A percentile compares a stretch with the other conserved stretches of the same genome.
These are phyloP conservation scores for Morphnarchus princeps DNA, from an alignment of 2,113 vertebrate species.

Conservation along the genomic window DNA sequence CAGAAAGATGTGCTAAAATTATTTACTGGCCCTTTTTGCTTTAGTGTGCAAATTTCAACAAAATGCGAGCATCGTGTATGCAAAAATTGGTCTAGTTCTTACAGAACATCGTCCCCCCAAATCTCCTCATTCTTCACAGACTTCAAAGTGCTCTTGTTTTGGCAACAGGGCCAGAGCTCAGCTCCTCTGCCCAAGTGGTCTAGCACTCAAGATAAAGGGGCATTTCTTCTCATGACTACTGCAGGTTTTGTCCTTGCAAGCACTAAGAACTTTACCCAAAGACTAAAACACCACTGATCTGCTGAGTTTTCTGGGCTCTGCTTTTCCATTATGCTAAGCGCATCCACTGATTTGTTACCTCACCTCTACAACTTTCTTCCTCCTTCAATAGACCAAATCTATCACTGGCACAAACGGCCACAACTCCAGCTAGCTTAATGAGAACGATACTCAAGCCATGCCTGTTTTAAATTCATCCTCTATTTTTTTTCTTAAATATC, in stretches of 20 bases:
- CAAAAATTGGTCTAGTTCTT: not conserved
- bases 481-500: not conserved
- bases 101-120: not conserved
- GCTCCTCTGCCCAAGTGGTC: not conserved
- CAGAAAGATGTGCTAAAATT: not conserved
- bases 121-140: not conserved
- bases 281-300: not conserved
- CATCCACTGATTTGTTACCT: not conserved
- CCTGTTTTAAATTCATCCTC: not conserved
- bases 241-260: not conserved
- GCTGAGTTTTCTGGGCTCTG: not conserved
- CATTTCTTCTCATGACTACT: not conserved
- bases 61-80: not conserved
- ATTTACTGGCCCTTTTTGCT: accelerated
- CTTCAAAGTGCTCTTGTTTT: not conserved
- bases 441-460: not conserved
- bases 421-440: not conserved
- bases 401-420: not conserved
- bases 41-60: not conserved
- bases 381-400: not conserved
- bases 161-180: not conserved
- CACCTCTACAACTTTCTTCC: not conserved
- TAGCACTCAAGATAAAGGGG: not conserved
- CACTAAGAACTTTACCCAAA: not conserved
- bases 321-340: not conserved